Percentiles rank a stretch among this genome's conserved stretches.
These are phyloP conservation scores for Paramuricea clavata DNA, from an alignment of 92 coral and sea anemone species.

Conservation along the genomic window DNA sequence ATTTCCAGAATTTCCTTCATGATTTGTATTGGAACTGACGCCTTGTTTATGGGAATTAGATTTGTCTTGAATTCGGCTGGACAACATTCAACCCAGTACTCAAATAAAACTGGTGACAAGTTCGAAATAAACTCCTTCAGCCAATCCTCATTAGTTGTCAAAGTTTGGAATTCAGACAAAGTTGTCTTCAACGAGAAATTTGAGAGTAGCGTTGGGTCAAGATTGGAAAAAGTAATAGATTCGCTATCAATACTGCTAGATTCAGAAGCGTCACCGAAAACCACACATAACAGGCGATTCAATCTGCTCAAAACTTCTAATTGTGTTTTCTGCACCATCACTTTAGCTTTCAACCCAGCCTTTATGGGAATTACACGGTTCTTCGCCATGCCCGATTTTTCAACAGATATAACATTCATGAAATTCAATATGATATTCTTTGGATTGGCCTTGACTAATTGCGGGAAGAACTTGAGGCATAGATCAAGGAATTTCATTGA, in stretches of 20 bases:
- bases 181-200: constrained; percentile 36
- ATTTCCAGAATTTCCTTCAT: constrained; percentile 79
- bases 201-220: constrained; percentile 56
- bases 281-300: constrained; percentile 66
- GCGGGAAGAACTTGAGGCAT: constrained; percentile 77
- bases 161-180: neutral
- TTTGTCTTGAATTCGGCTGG: constrained; percentile 82
- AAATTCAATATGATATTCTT: constrained; percentile 79
- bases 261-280: constrained; percentile 59
- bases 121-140: constrained; percentile 68
- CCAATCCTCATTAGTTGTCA: constrained; percentile 30
- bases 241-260: neutral
- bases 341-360: constrained; percentile 82
- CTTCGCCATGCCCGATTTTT: constrained; percentile 52
- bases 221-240: constrained; percentile 33
- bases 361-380: constrained; percentile 11
- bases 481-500: constrained; percentile 83
- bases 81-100: constrained; percentile 93
- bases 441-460: constrained; percentile 68
- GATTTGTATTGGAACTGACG: constrained; percentile 55
- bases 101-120: constrained; percentile 81
- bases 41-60: constrained; percentile 65
- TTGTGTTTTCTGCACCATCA: constrained; percentile 83
- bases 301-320: constrained; percentile 63
- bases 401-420: constrained; percentile 75